Conservation (phyloP, 2,113 vertebrate species). For the Eulacestoma nigropectus region DNA sequence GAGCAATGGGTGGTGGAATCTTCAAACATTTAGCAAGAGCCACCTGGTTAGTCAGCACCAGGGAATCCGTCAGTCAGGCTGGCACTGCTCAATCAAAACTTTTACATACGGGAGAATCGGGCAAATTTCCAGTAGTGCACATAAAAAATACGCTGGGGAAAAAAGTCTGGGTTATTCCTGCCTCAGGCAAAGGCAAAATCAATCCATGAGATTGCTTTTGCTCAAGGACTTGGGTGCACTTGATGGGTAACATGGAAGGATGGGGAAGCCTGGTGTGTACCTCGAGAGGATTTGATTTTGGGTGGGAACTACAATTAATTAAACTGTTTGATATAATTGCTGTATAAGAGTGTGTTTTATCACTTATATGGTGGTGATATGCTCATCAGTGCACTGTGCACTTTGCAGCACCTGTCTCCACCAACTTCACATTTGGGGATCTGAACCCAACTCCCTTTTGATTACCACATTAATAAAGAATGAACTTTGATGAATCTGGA, state of each 20-base stretch:
- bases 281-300: neutral
- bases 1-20: neutral
- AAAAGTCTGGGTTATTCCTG: neutral
- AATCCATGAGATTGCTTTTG: neutral
- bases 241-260: neutral
- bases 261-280: neutral
- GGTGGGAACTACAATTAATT: neutral
- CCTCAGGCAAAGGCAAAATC: neutral
- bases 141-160: neutral
- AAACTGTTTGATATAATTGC: neutral
- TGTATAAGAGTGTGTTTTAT: neutral
- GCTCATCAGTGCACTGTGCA: neutral
- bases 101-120: neutral
- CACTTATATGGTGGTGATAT: neutral
- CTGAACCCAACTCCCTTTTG: neutral
- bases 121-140: neutral
- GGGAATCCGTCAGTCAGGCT: neutral
- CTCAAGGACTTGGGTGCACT: neutral
- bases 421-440: accelerated
- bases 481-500: neutral
- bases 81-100: neutral
- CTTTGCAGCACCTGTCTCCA: neutral
- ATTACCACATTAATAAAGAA: neutral
- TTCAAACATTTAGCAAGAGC: neutral
- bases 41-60: neutral